phyloP scores from a whole-genome alignment of 2,797 vertebrate species.

The Loris lydekkerianus region DNA sequence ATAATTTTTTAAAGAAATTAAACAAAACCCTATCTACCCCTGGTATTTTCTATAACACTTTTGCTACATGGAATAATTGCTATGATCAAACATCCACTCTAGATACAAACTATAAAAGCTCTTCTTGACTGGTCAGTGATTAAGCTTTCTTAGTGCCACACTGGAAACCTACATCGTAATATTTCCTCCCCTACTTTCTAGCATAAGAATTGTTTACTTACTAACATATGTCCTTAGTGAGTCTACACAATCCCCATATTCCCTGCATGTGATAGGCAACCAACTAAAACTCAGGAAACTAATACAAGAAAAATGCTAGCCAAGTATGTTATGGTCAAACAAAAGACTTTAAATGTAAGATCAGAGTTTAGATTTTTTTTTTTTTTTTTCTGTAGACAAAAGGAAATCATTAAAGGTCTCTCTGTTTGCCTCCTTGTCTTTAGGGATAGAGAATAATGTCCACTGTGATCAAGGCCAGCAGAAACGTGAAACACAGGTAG shows the following conservation, averaged over 20 bases:
- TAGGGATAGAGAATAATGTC: not conserved
- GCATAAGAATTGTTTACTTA: not conserved
- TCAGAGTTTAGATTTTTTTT: slow-evolving; percentile 1
- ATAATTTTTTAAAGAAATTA: not conserved
- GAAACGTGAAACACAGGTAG: not conserved
- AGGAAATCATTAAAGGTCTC: not conserved
- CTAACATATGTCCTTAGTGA: not conserved
- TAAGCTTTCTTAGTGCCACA: not conserved
- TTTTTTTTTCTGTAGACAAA: not conserved
- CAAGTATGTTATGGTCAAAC: not conserved
- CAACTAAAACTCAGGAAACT: not conserved
- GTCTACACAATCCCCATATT: not conserved
- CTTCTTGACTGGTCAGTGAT: not conserved
- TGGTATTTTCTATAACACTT: not conserved
- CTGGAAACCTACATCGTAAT: not conserved
- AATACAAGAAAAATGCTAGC: slow-evolving; percentile 31
- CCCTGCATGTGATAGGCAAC: not conserved
- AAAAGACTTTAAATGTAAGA: not conserved
- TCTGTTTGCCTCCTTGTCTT: not conserved
- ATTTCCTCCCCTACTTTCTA: not conserved
- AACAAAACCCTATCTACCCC: not conserved
- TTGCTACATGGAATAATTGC: not conserved
- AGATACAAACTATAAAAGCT: not conserved
- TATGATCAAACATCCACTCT: not conserved
- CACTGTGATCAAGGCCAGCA: not conserved